Conservation (phyloP, 2,888 invertebrate species). For the Resseliella maxima region DNA sequence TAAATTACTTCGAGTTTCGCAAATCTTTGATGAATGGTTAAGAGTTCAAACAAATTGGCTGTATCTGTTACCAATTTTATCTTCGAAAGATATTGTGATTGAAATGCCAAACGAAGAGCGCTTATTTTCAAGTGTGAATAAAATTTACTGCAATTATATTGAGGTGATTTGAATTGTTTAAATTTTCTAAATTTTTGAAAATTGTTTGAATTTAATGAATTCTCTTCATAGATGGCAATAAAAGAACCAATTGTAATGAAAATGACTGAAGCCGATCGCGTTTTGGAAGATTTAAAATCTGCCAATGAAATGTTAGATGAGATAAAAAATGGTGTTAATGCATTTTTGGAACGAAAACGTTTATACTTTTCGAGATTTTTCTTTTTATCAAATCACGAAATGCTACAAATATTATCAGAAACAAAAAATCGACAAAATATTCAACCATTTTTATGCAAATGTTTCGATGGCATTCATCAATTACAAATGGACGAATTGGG, state of each 20-base stretch:
- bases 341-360: constrained; percentile 75
- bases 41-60: constrained; percentile 75
- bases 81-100: constrained; percentile 73
- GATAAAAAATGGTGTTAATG: constrained; percentile 73
- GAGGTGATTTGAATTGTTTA: neutral
- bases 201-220: neutral
- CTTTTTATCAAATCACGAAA: constrained; percentile 80
- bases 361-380: constrained; percentile 79
- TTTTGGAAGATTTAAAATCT: constrained; percentile 77
- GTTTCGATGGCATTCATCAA: constrained; percentile 76
- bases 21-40: constrained; percentile 74
- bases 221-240: constrained; percentile 60
- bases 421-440: constrained; percentile 73
- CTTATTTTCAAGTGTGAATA: constrained; percentile 70
- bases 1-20: constrained; percentile 69
- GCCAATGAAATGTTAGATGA: constrained; percentile 71
- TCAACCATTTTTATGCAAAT: constrained; percentile 75
- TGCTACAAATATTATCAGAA: constrained; percentile 78
- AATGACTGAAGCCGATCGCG: constrained; percentile 71
- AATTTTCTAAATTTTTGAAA: too few species aligned
- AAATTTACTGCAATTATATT: constrained; percentile 67
- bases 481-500: constrained; percentile 69
- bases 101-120: constrained; percentile 76
- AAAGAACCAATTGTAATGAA: constrained; percentile 67
- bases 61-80: constrained; percentile 76